A percentile compares a stretch with the other conserved stretches of the same genome.
Evolutionary conservation across 2,797 vertebrate species (phyloP).

Genomic region (Rhodeus uyekii): DNA sequence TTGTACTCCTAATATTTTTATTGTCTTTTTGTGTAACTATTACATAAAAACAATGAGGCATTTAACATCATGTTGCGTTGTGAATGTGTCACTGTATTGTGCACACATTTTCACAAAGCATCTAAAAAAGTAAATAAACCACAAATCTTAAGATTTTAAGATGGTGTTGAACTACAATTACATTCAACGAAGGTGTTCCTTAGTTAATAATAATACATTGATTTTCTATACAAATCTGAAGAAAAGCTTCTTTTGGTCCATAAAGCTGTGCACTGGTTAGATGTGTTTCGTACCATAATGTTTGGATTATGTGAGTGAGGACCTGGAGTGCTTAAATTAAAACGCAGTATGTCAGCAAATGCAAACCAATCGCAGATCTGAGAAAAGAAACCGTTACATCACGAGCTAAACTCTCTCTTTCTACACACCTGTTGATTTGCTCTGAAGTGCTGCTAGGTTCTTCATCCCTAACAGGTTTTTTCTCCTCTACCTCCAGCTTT

Average conservation of each 20-base stretch:
- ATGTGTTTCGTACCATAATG: neutral
- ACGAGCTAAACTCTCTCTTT: neutral
- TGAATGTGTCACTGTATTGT: too few species aligned
- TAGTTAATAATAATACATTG: too few species aligned
- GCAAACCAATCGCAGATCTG: neutral
- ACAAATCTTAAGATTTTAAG: neutral
- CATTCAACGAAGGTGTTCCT: too few species aligned
- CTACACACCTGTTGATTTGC: constrained; percentile 47
- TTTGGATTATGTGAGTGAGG: neutral
- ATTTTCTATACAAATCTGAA: neutral
- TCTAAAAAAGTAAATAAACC: neutral
- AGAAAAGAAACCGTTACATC: too few species aligned
- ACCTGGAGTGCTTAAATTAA: neutral
- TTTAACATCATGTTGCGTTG: neutral
- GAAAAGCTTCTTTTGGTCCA: neutral
- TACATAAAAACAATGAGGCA: neutral
- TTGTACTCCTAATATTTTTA: neutral
- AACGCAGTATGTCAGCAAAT: neutral
- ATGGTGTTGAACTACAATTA: too few species aligned
- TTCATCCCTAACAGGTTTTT: neutral
- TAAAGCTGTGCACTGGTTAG: neutral
- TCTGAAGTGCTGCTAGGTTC: constrained; percentile 41
- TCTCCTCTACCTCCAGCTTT: constrained; percentile 14
- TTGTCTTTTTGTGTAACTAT: neutral
- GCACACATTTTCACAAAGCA: neutral